These are phyloP conservation scores for Drosophila kambysellisi DNA, from an alignment of 2,888 invertebrate genomes.

Conservation along the genomic window DNA sequence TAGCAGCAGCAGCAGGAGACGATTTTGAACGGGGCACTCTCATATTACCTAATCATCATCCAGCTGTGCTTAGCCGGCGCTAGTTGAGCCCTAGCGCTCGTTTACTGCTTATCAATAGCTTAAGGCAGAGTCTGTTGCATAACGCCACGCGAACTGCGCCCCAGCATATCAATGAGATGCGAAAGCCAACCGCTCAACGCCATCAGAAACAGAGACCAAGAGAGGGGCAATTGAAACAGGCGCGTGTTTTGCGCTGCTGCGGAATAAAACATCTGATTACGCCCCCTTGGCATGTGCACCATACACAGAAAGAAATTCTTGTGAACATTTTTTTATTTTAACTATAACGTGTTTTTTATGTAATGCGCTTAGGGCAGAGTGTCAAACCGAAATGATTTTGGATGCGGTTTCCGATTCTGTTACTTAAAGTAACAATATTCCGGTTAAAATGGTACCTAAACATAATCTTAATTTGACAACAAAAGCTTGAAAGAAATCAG, in stretches of 20 bases:
- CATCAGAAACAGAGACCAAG: not conserved
- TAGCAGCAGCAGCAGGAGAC: not conserved
- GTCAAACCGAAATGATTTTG: not conserved
- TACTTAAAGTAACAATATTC: not conserved
- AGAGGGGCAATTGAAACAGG: not conserved
- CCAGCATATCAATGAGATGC: constrained; percentile 74
- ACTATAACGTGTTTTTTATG: not conserved
- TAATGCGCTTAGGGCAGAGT: not conserved
- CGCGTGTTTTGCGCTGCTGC: constrained; percentile 24
- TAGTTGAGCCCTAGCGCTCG: constrained; percentile 1
- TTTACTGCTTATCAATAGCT: constrained; percentile 38
- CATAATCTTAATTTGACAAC: no score
- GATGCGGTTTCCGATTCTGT: not conserved
- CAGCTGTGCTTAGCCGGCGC: constrained; percentile 3
- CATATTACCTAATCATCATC: constrained; percentile 37
- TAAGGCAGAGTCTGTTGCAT: constrained; percentile 38
- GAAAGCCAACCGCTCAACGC: constrained; percentile 9
- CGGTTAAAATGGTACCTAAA: not conserved
- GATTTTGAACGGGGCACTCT: constrained; percentile 5
- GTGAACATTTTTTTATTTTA: not conserved
- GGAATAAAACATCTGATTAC: constrained; percentile 21
- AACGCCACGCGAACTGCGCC: constrained; percentile 44
- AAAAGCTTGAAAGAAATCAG: no score
- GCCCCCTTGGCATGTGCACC: constrained; percentile 17
- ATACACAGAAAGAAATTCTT: not conserved